Percentiles rank a stretch among this genome's conserved stretches.
These are phyloP conservation scores for Brachypalpus laphriformis DNA, from an alignment of 2,888 invertebrate species.

Conservation along the genomic window DNA sequence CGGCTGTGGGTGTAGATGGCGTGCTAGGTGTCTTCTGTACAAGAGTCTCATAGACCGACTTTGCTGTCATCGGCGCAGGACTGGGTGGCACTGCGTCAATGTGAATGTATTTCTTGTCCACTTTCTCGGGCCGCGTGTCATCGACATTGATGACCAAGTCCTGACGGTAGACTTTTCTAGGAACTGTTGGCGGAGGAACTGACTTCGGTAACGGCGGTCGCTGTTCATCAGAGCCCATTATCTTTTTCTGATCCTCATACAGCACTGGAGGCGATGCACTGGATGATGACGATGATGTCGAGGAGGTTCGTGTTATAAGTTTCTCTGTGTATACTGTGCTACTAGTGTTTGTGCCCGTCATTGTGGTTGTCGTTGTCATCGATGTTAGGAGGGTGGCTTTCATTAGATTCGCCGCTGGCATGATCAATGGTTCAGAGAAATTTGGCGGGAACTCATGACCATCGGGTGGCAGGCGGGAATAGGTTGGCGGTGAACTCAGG, in stretches of 20 bases:
- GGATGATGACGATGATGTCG: slow-evolving; percentile 41
- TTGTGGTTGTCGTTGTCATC: slow-evolving; percentile 76
- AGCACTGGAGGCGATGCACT: slow-evolving; percentile 50
- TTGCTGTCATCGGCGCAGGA: slow-evolving; percentile 63
- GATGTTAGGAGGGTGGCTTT: slow-evolving; percentile 77
- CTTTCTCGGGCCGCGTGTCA: slow-evolving; percentile 77
- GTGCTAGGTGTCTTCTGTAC: slow-evolving; percentile 75
- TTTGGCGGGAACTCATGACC: slow-evolving; percentile 83
- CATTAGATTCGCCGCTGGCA: slow-evolving; percentile 78
- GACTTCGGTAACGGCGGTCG: slow-evolving; percentile 82
- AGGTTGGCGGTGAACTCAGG: slow-evolving; percentile 81
- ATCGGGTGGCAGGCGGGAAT: slow-evolving; percentile 83
- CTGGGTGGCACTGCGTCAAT: slow-evolving; percentile 53
- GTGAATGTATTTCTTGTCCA: slow-evolving; percentile 59
- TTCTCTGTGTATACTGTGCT: slow-evolving; percentile 77
- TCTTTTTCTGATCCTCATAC: slow-evolving; percentile 61
- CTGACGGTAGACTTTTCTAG: slow-evolving; percentile 82
- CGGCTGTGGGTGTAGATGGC: slow-evolving; percentile 43
- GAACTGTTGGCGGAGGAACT: slow-evolving; percentile 80
- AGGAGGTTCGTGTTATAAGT: slow-evolving; percentile 76
- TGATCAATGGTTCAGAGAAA: slow-evolving; percentile 82
- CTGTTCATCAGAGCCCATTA: slow-evolving; percentile 60
- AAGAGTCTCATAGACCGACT: slow-evolving; percentile 76
- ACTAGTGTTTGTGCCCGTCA: slow-evolving; percentile 72
- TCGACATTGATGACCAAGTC: slow-evolving; percentile 82